Evolutionary conservation across 37 sponge, comb jelly and placozoan genomes (phyloP), one percentile per base, ranked within the genome.

Genomic region (Cliona cf. orientalis): DNA sequence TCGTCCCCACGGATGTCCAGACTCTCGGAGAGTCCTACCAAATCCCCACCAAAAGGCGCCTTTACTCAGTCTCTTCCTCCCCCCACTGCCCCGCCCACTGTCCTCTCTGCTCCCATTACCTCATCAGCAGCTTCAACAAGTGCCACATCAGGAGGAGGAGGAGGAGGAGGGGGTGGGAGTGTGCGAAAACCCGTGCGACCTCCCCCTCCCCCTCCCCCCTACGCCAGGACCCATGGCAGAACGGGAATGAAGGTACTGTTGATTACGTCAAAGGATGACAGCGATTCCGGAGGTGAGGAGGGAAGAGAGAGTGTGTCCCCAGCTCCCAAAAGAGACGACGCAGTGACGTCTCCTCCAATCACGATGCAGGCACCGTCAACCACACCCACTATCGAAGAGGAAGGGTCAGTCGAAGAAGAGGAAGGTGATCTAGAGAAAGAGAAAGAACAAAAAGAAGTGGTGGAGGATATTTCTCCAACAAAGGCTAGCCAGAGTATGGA

Each of bases 401-500:
- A 14, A 19, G 14, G 14, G 5, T 12, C 3, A 22, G 14, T 17
- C 17, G 68, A 29, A 40, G 68, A 67, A 40, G 38, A 36, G 39
- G 39, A 9, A 37, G n/a, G n/a, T n/a, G n/a, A n/a, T n/a, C n/a
- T n/a, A n/a, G n/a, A n/a, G n/a, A n/a, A n/a, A n/a, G n/a, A n/a
- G n/a, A n/a, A n/a, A n/a, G n/a, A n/a, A n/a, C n/a, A n/a, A n/a
- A n/a, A n/a, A n/a, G 36, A 19, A 19, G 73, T 53, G 55, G 73
- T 41, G 5, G n/a, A 2, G 42, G 3, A 31, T 7, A 17, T 7
- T 1, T 22, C 0, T 33, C 53, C 72, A 2, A 36, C 26, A 22
- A 58, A 71, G 34, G 28, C 11, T 11, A 82, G 82, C 53, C 22
- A 42, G 3, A 88, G 89, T 63, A 88, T 88, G 89, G 89, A 88